A percentile compares a stretch with the other conserved stretches of the same genome.
Conservation (phyloP, 1,140 invertebrate species). For the Sarcophaga bullata region DNA sequence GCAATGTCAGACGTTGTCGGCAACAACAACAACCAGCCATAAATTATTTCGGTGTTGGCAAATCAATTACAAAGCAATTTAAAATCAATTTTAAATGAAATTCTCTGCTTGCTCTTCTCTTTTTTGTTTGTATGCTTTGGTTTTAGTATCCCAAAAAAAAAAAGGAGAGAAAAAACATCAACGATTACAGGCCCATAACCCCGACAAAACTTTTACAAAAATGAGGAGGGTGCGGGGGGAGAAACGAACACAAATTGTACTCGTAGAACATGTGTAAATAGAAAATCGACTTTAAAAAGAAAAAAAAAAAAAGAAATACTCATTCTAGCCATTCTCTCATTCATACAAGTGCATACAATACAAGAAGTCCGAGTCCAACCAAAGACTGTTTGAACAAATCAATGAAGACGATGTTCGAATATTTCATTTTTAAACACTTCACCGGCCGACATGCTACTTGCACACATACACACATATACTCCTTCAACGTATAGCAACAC, state of each 20-base stretch:
- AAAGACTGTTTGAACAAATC: too few species aligned
- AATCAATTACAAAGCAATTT: constrained; percentile 27
- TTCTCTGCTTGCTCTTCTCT: too few species aligned
- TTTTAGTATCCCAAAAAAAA: neutral
- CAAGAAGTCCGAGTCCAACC: neutral
- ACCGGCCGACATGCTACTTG: neutral
- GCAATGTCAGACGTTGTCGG: too few species aligned
- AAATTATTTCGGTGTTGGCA: constrained; percentile 23
- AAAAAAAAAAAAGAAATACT: too few species aligned
- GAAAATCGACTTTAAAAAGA: neutral
- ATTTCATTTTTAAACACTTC: constrained; percentile 1
- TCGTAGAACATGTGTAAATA: constrained; percentile 12
- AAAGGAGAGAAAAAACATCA: too few species aligned
- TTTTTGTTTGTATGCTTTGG: neutral
- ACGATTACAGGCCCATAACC: neutral
- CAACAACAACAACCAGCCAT: neutral
- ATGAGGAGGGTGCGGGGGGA: too few species aligned
- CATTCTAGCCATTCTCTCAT: neutral
- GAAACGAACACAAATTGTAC: neutral
- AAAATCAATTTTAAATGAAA: constrained; percentile 21
- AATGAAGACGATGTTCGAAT: neutral
- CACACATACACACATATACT: neutral
- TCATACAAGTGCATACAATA: neutral
- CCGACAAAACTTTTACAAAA: neutral
- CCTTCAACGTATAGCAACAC: neutral